Conservation (phyloP, 2,888 invertebrate genomes). For the Chromoteleia sp. region DNA sequence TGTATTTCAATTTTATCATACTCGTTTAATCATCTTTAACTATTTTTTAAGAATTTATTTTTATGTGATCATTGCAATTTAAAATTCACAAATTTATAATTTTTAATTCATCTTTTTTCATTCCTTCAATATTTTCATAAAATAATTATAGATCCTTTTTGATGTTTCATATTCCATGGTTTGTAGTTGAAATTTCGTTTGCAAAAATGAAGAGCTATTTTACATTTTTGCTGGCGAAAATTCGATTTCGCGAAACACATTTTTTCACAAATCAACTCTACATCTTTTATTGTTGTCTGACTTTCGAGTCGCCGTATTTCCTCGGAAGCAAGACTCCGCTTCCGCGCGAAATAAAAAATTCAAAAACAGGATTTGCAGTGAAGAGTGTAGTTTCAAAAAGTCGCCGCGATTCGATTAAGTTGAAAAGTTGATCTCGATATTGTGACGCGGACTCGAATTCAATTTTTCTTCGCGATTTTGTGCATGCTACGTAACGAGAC, state of each 20-base stretch:
- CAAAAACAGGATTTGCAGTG: constrained; percentile 17
- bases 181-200: not conserved
- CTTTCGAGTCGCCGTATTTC: constrained; percentile 1
- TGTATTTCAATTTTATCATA: too few species aligned
- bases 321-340: not conserved
- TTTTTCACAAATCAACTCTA: constrained; percentile 16
- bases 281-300: constrained; percentile 28
- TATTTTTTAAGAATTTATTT: too few species aligned
- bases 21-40: too few species aligned
- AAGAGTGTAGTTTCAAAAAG: constrained; percentile 8
- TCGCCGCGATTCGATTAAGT: constrained; percentile 8
- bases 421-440: constrained; percentile 12
- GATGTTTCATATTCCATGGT: too few species aligned
- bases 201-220: constrained; percentile 3
- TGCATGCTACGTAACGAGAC: constrained; percentile 18
- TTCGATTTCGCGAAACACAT: constrained; percentile 17
- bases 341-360: constrained; percentile 2
- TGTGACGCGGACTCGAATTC: not conserved
- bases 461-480: constrained; percentile 24
- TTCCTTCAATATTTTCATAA: not conserved
- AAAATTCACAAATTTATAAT: too few species aligned
- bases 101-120: too few species aligned
- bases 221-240: constrained; percentile 3
- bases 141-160: too few species aligned
- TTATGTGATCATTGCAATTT: too few species aligned